These are phyloP conservation scores for Mystacides longicornis DNA, from an alignment of 2,888 invertebrate species.

Conservation along the genomic window DNA sequence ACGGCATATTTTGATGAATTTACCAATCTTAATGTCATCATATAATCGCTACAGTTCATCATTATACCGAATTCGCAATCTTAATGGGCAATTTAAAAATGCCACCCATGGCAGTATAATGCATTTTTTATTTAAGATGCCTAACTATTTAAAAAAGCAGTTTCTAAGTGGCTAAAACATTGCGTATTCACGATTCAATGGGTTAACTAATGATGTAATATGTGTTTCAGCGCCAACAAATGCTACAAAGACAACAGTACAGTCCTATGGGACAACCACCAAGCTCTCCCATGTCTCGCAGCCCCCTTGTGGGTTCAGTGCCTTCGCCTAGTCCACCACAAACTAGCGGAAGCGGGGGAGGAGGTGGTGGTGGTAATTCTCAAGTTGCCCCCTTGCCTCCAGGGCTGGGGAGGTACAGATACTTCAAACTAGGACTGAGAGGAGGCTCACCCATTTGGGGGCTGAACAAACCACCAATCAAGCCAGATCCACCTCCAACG, in stretches of 20 bases:
- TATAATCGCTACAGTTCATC: no score
- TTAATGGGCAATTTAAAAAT: no score
- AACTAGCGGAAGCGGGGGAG: conserved; percentile 33
- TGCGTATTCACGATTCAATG: neutral
- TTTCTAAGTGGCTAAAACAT: no score
- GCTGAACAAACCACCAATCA: conserved; percentile 28
- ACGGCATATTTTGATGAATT: no score
- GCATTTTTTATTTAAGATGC: neutral
- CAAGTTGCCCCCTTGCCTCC: conserved; percentile 53
- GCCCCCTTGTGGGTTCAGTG: conserved; percentile 47
- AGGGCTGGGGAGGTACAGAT: conserved; percentile 51
- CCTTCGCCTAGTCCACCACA: conserved; percentile 23
- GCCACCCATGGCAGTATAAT: no score
- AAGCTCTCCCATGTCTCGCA: conserved; percentile 51
- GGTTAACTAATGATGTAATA: neutral
- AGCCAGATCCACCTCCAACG: conserved; percentile 34
- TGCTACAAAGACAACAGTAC: conserved; percentile 46
- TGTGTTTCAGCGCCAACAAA: conserved; percentile 39
- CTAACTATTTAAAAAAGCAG: no score
- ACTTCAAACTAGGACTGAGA: conserved; percentile 53
- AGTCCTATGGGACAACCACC: conserved; percentile 50
- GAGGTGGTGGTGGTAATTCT: conserved; percentile 29
- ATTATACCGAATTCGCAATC: no score
- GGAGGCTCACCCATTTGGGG: conserved; percentile 65
- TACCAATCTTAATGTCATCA: no score